Evolutionary conservation across 2,888 invertebrate species (phyloP).

Genomic region (Mythimna impura): DNA sequence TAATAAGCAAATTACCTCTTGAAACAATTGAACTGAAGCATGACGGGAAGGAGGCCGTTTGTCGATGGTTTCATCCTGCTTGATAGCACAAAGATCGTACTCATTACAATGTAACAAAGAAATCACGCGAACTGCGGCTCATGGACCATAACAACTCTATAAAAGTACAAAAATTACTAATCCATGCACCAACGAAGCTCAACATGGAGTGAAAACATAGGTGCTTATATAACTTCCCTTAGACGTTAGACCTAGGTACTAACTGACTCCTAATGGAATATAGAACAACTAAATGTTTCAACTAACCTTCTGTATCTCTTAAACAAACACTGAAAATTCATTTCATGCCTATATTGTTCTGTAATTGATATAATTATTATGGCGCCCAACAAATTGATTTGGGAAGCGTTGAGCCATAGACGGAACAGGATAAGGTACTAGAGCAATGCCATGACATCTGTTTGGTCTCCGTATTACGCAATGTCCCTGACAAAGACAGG

Average conservation of each 20-base stretch:
- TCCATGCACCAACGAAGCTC: conserved; percentile 24
- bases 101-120: conserved; percentile 47
- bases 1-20: conserved; percentile 34
- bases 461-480: conserved; percentile 47
- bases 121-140: conserved; percentile 18
- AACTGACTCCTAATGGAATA: background rate
- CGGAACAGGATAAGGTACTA: conserved; percentile 11
- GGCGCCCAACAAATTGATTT: conserved; percentile 8
- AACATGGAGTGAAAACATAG: conserved; percentile 49
- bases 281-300: conserved; percentile 13
- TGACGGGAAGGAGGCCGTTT: conserved; percentile 37
- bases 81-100: conserved; percentile 14
- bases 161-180: conserved; percentile 45
- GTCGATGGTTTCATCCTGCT: conserved; percentile 21
- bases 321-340: background rate
- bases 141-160: conserved; percentile 36
- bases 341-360: conserved; percentile 9
- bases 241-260: background rate
- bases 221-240: conserved; percentile 4
- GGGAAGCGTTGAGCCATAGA: conserved; percentile 9
- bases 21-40: conserved; percentile 21
- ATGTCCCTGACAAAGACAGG: conserved; percentile 64
- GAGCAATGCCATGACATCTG: conserved; percentile 40
- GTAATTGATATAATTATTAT: conserved; percentile 5
- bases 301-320: background rate